Conservation (phyloP, 1,140 invertebrate genomes). For the Dendroctonus ponderosae region DNA sequence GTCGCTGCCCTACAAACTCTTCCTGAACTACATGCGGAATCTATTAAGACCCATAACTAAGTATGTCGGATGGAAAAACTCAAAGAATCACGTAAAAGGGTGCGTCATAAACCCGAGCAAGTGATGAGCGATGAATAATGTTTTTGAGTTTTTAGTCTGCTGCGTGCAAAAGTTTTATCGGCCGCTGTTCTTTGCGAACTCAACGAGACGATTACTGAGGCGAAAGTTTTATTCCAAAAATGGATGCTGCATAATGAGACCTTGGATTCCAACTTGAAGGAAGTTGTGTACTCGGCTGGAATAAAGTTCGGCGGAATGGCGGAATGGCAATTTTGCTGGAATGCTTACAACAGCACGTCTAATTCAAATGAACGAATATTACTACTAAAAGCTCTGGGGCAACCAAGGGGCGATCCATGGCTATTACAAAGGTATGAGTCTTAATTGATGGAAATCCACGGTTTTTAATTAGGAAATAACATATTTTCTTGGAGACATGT, state of each 20-base stretch:
- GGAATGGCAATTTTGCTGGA: conserved; percentile 77
- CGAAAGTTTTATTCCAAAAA: conserved; percentile 61
- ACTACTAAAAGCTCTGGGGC: conserved; percentile 68
- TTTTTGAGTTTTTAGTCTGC: conserved; percentile 40
- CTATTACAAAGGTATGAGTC: conserved; percentile 58
- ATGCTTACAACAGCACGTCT: conserved; percentile 64
- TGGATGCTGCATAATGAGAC: conserved; percentile 63
- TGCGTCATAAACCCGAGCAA: conserved; percentile 44
- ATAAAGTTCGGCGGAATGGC: conserved; percentile 65
- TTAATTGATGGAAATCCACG: too few species aligned
- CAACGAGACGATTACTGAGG: conserved; percentile 62
- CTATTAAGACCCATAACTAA: conserved; percentile 62
- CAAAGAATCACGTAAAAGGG: conserved; percentile 67
- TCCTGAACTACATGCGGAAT: conserved; percentile 62
- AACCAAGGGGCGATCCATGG: conserved; percentile 66
- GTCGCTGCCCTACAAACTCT: conserved; percentile 63
- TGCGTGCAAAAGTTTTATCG: conserved; percentile 45
- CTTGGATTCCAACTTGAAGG: conserved; percentile 68
- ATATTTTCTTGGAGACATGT: too few species aligned
- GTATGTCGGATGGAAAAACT: conserved; percentile 65
- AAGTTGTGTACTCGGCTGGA: conserved; percentile 73
- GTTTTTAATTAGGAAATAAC: too few species aligned
- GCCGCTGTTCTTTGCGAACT: conserved; percentile 64
- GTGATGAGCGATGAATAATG: background rate
- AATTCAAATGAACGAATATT: conserved; percentile 67